A percentile compares a stretch with the other conserved stretches of the same genome.
These are phyloP conservation scores for Harpegnathos saltator DNA, from an alignment of 1,140 invertebrate genomes.

Conservation along the genomic window DNA sequence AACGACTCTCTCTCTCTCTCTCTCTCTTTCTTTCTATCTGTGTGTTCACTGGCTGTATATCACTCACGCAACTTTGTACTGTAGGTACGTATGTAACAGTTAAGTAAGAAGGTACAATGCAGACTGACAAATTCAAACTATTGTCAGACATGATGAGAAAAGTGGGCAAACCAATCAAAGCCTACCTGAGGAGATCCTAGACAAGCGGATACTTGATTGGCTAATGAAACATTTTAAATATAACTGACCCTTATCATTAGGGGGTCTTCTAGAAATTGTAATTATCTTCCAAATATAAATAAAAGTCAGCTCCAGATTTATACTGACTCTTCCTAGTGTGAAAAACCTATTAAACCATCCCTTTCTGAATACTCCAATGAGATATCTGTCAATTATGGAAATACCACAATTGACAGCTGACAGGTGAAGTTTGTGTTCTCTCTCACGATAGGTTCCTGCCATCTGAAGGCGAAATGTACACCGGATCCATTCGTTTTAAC, in stretches of 20 bases:
- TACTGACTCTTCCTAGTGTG: too few species aligned
- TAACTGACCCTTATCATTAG: background rate
- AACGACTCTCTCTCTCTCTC: too few species aligned
- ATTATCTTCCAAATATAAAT: background rate
- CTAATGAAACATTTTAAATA: conserved; percentile 10
- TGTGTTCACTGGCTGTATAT: background rate
- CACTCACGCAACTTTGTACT: conserved; percentile 24
- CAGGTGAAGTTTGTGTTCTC: too few species aligned
- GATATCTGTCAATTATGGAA: too few species aligned
- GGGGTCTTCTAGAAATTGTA: background rate
- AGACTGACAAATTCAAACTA: conserved; percentile 34
- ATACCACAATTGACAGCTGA: too few species aligned
- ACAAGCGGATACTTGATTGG: conserved; percentile 18
- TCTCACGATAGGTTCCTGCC: too few species aligned
- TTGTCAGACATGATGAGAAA: background rate
- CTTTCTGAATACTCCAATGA: too few species aligned
- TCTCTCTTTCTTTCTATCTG: background rate
- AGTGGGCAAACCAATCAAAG: conserved; percentile 8
- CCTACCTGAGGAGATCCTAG: background rate
- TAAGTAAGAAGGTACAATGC: conserved; percentile 11
- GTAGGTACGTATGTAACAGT: conserved; percentile 31
- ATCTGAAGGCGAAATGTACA: too few species aligned
- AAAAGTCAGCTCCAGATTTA: too few species aligned
- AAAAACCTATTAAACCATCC: too few species aligned
- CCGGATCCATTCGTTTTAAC: too few species aligned